Evolutionary conservation across 37 sponge, comb jelly and placozoan genomes (phyloP).

Genomic region (Ianthella basta): DNA sequence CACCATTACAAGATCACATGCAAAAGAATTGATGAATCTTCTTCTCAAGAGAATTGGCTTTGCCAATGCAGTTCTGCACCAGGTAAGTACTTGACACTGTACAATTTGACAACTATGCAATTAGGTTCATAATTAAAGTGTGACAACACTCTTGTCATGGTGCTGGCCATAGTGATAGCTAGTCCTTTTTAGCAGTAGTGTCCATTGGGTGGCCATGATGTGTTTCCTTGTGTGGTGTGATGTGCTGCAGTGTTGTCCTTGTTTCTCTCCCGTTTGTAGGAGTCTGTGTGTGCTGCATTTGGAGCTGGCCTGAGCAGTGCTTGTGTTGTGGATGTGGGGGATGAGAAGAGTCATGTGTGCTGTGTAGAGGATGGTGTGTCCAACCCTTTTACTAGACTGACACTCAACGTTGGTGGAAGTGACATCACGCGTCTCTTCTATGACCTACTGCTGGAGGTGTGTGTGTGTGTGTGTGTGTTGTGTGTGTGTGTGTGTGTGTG

Average conservation of each 20-base stretch:
- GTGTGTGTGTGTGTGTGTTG: constrained; percentile 23
- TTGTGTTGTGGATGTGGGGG: constrained; percentile 93
- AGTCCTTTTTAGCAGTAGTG: no score
- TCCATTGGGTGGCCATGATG: no score
- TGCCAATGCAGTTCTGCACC: constrained; percentile 76
- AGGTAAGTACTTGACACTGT: constrained; percentile 48
- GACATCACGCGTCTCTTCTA: constrained; percentile 84
- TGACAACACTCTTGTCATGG: background rate
- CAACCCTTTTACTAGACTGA: constrained; percentile 83
- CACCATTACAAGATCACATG: constrained; percentile 44
- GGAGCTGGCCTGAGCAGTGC: constrained; percentile 87
- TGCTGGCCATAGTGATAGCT: no score
- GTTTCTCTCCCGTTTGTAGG: constrained; percentile 41
- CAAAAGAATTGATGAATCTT: constrained; percentile 76
- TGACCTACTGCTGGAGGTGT: constrained; percentile 70
- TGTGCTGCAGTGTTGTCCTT: background rate
- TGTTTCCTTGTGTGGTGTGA: no score
- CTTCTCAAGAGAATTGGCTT: constrained; percentile 75
- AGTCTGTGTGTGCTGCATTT: constrained; percentile 89
- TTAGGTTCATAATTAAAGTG: background rate
- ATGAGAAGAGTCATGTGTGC: constrained; percentile 79
- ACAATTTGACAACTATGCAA: no score
- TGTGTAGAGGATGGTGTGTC: constrained; percentile 95
- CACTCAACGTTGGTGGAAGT: constrained; percentile 84
- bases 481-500: constrained; percentile 34